These are phyloP conservation scores for Rotaria macrura DNA, from an alignment of 2,888 invertebrate species.

Conservation along the genomic window DNA sequence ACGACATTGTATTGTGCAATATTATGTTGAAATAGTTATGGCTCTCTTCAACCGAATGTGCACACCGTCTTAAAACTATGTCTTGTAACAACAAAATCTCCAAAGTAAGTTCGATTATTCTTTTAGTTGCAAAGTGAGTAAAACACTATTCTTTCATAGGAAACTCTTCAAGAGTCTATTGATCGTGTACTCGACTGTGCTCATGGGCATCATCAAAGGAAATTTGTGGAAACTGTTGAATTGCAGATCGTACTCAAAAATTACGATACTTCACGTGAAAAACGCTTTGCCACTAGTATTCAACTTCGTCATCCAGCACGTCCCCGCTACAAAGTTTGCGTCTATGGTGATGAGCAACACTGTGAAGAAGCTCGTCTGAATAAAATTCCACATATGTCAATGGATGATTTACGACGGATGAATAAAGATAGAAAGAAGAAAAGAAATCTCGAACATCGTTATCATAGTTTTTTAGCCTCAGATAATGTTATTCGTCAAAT, in stretches of 20 bases:
- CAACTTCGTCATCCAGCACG: slow-evolving; percentile 95
- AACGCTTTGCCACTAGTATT: slow-evolving; percentile 99
- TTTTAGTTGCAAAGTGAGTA: too few relatives aligned
- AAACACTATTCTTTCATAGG: too few relatives aligned
- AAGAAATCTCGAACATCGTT: slow-evolving; percentile 85
- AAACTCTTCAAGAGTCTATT: too few relatives aligned
- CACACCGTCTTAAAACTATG: too few relatives aligned
- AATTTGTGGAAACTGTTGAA: slow-evolving; percentile 92
- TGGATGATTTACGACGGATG: slow-evolving; percentile 90
- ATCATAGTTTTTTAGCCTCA: slow-evolving; percentile 95
- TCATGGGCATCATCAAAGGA: slow-evolving; percentile 50
- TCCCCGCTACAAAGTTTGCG: slow-evolving; percentile 95
- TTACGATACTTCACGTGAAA: slow-evolving; percentile 99
- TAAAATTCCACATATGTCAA: slow-evolving; percentile 86
- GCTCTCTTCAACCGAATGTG: too few relatives aligned
- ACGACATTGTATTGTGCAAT: too few relatives aligned
- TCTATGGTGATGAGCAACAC: slow-evolving; percentile 97
- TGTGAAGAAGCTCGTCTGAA: slow-evolving; percentile 91
- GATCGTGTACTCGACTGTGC: too few relatives aligned
- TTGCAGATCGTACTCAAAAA: slow-evolving; percentile 98
- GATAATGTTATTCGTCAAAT: slow-evolving; percentile 79
- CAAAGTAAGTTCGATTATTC: too few relatives aligned
- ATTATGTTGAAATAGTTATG: too few relatives aligned
- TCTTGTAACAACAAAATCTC: too few relatives aligned
- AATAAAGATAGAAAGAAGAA: slow-evolving; percentile 99